phyloP scores from a whole-genome alignment of 92 coral and sea anemone species.

The Bergia puertoricense region DNA sequence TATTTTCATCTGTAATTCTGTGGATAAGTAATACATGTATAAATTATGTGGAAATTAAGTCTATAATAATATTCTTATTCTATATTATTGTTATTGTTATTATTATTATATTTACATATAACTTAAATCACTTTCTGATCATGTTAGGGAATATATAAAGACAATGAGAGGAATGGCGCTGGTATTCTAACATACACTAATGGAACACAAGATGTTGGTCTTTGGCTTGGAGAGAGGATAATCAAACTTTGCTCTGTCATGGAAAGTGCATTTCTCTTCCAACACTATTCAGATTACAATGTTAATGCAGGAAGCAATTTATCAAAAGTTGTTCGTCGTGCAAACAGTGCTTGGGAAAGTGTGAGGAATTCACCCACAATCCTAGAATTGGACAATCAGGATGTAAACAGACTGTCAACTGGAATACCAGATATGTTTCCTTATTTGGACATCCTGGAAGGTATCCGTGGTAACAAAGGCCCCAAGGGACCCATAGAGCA shows the following conservation, averaged over 20 bases:
- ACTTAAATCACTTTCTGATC: background rate
- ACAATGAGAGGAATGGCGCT: slow-evolving; percentile 86
- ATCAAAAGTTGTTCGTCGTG: slow-evolving; percentile 85
- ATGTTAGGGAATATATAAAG: slow-evolving; percentile 80
- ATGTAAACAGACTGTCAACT: slow-evolving; percentile 34
- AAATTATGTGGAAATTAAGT: too few species aligned
- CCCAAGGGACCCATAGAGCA: slow-evolving; percentile 81
- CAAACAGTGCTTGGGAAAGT: slow-evolving; percentile 87
- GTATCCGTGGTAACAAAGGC: slow-evolving; percentile 76
- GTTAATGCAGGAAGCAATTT: slow-evolving; percentile 94
- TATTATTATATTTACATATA: background rate
- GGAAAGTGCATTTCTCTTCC: slow-evolving; percentile 97
- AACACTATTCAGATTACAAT: slow-evolving; percentile 92
- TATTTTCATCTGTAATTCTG: too few species aligned
- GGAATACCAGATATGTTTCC: slow-evolving; percentile 82
- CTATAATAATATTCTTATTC: too few species aligned
- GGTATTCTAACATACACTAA: slow-evolving; percentile 84
- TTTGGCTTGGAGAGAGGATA: slow-evolving; percentile 85
- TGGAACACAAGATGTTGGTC: slow-evolving; percentile 86
- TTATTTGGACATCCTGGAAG: slow-evolving; percentile 86
- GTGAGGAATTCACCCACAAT: slow-evolving; percentile 66
- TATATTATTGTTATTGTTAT: too few species aligned
- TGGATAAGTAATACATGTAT: too few species aligned
- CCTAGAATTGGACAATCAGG: slow-evolving; percentile 31
- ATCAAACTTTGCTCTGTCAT: slow-evolving; percentile 97